Base-by-base conservation (phyloP, 2,113 vertebrate genomes). In the Oreotragus oreotragus region DNA sequence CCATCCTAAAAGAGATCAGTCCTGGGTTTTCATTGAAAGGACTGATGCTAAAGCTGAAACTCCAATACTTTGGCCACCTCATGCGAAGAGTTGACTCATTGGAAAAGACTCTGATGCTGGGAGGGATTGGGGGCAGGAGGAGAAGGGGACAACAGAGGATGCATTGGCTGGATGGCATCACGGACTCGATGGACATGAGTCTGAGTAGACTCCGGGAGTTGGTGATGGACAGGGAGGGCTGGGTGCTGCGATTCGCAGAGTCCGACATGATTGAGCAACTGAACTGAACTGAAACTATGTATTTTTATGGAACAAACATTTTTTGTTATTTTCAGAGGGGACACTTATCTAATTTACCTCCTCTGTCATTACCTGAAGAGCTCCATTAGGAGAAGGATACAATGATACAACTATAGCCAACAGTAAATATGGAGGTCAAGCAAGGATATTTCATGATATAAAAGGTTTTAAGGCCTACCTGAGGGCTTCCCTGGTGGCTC, bases 341-440 rank as follows among this genome's bases (percentile, higher is more conserved):
- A 3, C 12, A 9, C 19, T 49, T 84, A 47, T 64, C 13, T 53
- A 28, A 80, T 57, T 33, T 55, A 92, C 21, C 30, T 90, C 25
- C 36, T 86, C 19, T 66, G 53, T 81, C 53, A 57, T 93, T 90
- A 83, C 30, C 3, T 30, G 39, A 92, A 66, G 27, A 79, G 49
- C 77, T 84, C 23, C 45, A 39, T 86, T 62, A 86, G 51, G 66
- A 92, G 3, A 90, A 90, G 45, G 21, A 64, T 25, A 93, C 19
- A n/a, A n/a, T 62, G 73, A n/a, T 73, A 23, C 21, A 76, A 57
- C 15, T 62, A 15, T 53, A 83, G 73, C 25, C 45, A 90, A 57
- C 2, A 90, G 60, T 47, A 95, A 95, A 93, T 62, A 97, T 55
- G 58, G 60, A 28, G 80, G 80, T 60, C 45, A 81, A 76, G 17